Base-by-base conservation (phyloP, 2,797 vertebrate genomes). In the Dicrostonyx torquatus region DNA sequence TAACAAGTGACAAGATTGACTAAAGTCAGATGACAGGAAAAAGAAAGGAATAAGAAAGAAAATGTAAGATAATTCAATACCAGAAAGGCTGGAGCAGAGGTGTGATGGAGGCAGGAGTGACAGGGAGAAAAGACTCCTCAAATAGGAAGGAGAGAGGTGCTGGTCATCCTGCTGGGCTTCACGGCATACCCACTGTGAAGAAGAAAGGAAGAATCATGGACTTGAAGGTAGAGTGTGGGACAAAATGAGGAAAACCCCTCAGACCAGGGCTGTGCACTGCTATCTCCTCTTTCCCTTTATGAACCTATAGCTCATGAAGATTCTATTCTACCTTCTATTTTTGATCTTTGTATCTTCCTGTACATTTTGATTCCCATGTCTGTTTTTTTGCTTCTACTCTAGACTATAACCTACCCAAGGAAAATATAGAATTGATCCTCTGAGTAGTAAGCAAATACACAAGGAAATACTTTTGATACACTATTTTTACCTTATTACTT, bases 341-440 rank as follows among this genome's bases (percentile, higher is more conserved):
- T 66, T 2, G 14, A 31, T 50, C 43, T 72, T 43, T 66, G 85
- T 37, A 62, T 5, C 37, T n/a, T 10, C 58, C 24, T 60, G 5
- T 5, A 73, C 24, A 64, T 50, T 84, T 5, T 62, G 20, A 7
- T 79, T 66, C 9, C 68, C 78, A 37, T 0, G 11, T 70, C 72
- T 93, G 48, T 15, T 37, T 85, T 85, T 95, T 31, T 40, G 6
- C 40, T 45, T 89, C 70, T 43, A 93, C 93, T 93, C 88, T 95
- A 94, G 92, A 97, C 70, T 58, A 24, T 40, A 75, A 90, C 14
- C 75, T 87, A 40, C 40, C 15, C 50, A 75, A 92, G 43, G 68
- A 83, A 85, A 29, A 31, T 60, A 76, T 12, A 66, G 53, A 91
- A 87, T 0, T 34, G 24, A 95, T 91, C 73, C 80, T 91, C 64